Percentiles rank a stretch among this genome's conserved stretches.
phyloP scores from a whole-genome alignment of 2,888 invertebrate genomes.

The Lobophora halterata region DNA sequence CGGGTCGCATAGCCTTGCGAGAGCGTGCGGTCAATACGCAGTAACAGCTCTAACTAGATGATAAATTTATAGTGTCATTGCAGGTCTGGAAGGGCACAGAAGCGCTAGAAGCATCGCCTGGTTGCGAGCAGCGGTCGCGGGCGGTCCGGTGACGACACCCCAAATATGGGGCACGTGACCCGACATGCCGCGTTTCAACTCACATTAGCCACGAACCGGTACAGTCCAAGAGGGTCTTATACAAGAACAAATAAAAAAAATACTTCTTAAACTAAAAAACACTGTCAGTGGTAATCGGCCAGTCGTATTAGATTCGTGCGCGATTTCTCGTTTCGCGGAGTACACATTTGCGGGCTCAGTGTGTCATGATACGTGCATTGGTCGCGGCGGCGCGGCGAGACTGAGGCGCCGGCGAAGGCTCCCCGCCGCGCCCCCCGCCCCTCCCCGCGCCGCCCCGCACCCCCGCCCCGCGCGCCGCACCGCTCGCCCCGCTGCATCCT shows the following conservation, averaged over 20 bases:
- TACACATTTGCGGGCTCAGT: slow-evolving; percentile 60
- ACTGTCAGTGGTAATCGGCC: slow-evolving; percentile 62
- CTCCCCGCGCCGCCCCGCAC: slow-evolving; percentile 31
- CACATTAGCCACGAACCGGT: slow-evolving; percentile 72
- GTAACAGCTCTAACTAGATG: slow-evolving; percentile 44
- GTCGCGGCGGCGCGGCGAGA: slow-evolving; percentile 55
- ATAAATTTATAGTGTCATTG: slow-evolving; percentile 39
- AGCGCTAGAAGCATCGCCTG: slow-evolving; percentile 56
- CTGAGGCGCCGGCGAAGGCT: slow-evolving; percentile 56
- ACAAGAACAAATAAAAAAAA: slow-evolving; percentile 39
- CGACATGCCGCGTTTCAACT: slow-evolving; percentile 63
- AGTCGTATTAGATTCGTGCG: slow-evolving; percentile 47
- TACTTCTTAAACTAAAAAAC: slow-evolving; percentile 28
- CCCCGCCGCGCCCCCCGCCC: slow-evolving; percentile 28
- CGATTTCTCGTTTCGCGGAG: slow-evolving; percentile 57
- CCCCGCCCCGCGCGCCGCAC: slow-evolving; percentile 74
- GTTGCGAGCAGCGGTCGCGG: slow-evolving; percentile 54
- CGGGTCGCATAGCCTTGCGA: slow-evolving; percentile 44
- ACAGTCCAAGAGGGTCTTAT: slow-evolving; percentile 62
- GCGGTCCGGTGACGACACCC: slow-evolving; percentile 65
- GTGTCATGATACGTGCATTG: slow-evolving; percentile 50
- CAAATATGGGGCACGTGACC: slow-evolving; percentile 72
- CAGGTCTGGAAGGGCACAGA: slow-evolving; percentile 36
- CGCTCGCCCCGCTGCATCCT: slow-evolving; percentile 64
- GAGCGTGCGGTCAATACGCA: slow-evolving; percentile 53